Base-by-base conservation (phyloP, 2,888 invertebrate genomes). In the Clepsis dumicolana region DNA sequence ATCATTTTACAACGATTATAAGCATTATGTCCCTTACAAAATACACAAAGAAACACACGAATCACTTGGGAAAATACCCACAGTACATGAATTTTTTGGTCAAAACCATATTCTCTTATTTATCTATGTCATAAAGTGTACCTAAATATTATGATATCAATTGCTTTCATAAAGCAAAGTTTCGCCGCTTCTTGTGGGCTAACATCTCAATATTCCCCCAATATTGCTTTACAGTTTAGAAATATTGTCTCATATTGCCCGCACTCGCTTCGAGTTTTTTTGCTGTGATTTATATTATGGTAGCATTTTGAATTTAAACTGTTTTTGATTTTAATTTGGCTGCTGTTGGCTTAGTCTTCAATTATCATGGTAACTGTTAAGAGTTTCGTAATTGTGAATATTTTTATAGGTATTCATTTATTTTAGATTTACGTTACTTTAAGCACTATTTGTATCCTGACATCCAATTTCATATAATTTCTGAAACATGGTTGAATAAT, bases 241-340 rank as follows among this genome's bases (percentile, higher is more conserved):
- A 86, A 89, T 89, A 88, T 85, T 85, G 82, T 83, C 79, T 82
- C 85, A 81, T 88, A 87, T 88, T 85, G 88, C 88, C 85, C 86
- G 80, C 82, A 79, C 80, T 83, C 79, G 84, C 79, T 80, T 78
- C 81, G 74, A 74, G 76, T 75, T 77, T 65, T 76, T 76, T 76
- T 75, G 83, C 74, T 64, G 67, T 72, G 79, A 84, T 84, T 83
- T 85, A 84, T 83, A 81, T 80, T 75, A 76, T 74, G 72, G 67
- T 70, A 68, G 70, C 70, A 75, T 75, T 80, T 77, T 77, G 79
- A 77, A 77, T 79, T 77, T 71, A 72, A 73, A 64, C 53, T 44
- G 59, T 59, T 59, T 38, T 41, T 10, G 24, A 16, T 16, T 7
- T 35, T 4, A 10, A 35, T 10, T 35, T 35, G 1, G 35, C 35